These are phyloP conservation scores for Mesembrinibis cayennensis DNA, from an alignment of 2,113 vertebrate species.

Conservation along the genomic window DNA sequence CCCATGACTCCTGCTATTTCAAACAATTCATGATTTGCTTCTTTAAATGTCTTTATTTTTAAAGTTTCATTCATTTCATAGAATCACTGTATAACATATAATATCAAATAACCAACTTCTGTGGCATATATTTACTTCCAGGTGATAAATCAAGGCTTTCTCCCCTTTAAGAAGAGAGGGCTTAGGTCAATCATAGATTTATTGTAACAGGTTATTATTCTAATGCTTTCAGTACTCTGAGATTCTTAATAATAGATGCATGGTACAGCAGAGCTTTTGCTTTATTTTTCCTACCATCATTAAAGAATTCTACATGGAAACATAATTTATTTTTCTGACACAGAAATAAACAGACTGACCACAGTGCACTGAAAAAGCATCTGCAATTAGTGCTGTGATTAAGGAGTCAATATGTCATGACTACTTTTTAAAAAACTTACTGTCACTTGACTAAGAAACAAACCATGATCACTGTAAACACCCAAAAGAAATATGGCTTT, in stretches of 20 bases:
- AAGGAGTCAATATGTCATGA: background rate
- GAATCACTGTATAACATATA: background rate
- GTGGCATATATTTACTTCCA: background rate
- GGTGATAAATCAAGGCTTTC: background rate
- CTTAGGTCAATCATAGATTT: background rate
- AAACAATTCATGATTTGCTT: background rate
- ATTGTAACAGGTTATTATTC: background rate
- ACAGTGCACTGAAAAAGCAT: background rate
- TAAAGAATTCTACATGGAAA: background rate
- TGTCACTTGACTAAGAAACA: background rate
- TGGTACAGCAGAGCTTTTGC: background rate
- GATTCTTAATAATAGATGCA: background rate
- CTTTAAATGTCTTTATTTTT: background rate
- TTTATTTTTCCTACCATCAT: background rate
- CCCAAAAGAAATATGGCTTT: background rate
- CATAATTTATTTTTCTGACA: background rate
- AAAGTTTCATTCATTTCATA: background rate
- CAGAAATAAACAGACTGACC: background rate
- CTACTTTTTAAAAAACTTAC: background rate
- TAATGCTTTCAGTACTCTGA: background rate
- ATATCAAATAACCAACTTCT: background rate
- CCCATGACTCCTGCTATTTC: background rate
- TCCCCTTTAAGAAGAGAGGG: background rate
- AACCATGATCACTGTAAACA: background rate
- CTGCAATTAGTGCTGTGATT: background rate